These are phyloP conservation scores for Platyrinchus mystaceus DNA, from an alignment of 2,797 vertebrate species.

Conservation along the genomic window DNA sequence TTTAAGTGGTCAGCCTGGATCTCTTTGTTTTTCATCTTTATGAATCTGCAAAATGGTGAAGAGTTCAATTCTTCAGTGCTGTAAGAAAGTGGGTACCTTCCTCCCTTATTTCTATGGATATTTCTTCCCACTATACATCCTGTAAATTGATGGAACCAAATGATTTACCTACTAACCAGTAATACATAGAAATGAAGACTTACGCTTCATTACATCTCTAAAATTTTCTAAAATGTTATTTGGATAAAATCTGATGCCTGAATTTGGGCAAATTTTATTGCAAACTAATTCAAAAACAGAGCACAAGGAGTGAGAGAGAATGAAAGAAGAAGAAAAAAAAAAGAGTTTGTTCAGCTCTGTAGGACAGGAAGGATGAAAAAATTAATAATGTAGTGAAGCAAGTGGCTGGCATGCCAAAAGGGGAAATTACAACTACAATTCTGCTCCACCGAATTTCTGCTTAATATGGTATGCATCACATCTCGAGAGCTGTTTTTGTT, in stretches of 20 bases:
- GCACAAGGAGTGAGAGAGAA: not conserved
- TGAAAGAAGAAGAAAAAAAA: not conserved
- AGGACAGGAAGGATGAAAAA: not conserved
- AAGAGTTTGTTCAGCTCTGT: not conserved
- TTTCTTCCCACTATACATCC: not conserved
- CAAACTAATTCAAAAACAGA: not conserved
- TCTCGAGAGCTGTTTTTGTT: not conserved
- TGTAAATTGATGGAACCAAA: not conserved
- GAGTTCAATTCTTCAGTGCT: not conserved
- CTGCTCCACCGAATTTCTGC: not conserved
- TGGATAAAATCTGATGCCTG: not conserved
- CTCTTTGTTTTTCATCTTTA: not conserved
- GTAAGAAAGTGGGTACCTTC: not conserved
- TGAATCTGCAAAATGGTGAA: not conserved
- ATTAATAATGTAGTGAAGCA: constrained; percentile 5
- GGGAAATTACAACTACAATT: not conserved
- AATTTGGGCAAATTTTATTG: not conserved
- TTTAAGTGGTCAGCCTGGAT: not conserved
- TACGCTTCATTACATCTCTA: not conserved
- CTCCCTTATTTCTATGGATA: not conserved
- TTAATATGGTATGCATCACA: not conserved
- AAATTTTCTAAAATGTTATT: not conserved
- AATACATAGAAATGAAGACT: not conserved
- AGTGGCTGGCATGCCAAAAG: not conserved
- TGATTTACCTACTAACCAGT: not conserved